These are phyloP conservation scores for Anguilla megastoma DNA, from an alignment of 2,797 vertebrate species.

Conservation along the genomic window DNA sequence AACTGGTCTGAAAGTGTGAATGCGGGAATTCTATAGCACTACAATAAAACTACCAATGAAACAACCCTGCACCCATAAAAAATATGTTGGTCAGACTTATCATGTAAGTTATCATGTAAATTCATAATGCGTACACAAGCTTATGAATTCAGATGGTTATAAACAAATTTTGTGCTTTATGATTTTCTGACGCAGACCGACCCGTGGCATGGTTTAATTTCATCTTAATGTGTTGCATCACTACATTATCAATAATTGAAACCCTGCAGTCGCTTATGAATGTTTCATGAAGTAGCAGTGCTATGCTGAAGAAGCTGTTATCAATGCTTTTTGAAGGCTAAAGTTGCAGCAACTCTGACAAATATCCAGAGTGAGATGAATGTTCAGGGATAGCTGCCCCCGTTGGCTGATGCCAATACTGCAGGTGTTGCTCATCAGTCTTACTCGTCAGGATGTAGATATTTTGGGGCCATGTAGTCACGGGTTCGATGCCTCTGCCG, in stretches of 20 bases:
- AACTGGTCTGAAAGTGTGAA: background rate
- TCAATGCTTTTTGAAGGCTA: background rate
- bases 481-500: background rate
- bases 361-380: background rate
- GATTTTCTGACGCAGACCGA: background rate
- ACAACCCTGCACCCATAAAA: background rate
- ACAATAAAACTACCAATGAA: background rate
- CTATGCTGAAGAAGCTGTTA: background rate
- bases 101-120: background rate
- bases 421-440: background rate
- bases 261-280: background rate
- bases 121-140: background rate
- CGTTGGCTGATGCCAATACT: background rate
- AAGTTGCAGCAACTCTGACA: background rate
- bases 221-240: slow-evolving; percentile 20
- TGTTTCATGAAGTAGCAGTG: background rate
- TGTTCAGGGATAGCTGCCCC: background rate
- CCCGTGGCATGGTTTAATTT: slow-evolving; percentile 5
- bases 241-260: slow-evolving; percentile 17
- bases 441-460: background rate
- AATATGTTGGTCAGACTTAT: background rate
- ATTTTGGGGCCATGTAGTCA: background rate
- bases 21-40: background rate
- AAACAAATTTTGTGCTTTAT: background rate
- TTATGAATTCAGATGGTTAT: background rate